Conservation (phyloP, 2,797 vertebrate genomes). For the Esox lucius region DNA sequence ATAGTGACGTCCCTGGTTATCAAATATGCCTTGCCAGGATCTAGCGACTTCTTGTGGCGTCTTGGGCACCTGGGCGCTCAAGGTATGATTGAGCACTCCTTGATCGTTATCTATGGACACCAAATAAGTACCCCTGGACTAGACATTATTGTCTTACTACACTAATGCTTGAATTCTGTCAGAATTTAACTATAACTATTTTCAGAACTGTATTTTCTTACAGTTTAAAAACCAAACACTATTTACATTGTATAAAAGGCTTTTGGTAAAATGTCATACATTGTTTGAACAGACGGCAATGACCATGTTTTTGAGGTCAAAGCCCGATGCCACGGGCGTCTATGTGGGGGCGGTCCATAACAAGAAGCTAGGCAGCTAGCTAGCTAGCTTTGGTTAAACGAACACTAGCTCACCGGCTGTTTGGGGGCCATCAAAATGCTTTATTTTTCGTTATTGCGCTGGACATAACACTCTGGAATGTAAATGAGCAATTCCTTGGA, state of each 20-base stretch:
- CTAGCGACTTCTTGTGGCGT: too few species aligned
- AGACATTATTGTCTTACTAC: not conserved
- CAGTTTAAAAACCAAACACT: not conserved
- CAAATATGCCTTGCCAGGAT: too few species aligned
- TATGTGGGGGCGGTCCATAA: constrained; percentile 48
- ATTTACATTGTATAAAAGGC: not conserved
- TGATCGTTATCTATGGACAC: not conserved
- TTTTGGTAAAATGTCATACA: not conserved
- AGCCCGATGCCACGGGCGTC: constrained; percentile 1
- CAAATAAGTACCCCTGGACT: not conserved
- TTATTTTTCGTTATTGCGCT: constrained; percentile 45
- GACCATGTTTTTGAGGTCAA: constrained; percentile 6
- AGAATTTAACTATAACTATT: not conserved
- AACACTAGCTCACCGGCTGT: not conserved
- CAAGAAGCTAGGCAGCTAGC: constrained; percentile 19
- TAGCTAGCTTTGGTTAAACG: not conserved
- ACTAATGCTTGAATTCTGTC: not conserved
- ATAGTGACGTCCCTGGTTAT: too few species aligned
- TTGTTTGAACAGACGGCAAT: not conserved
- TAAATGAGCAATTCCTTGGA: constrained; percentile 13
- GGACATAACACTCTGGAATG: constrained; percentile 48
- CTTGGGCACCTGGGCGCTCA: not conserved
- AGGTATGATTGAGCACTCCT: not conserved
- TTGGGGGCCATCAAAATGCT: not conserved
- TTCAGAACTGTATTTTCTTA: not conserved